phyloP scores from a whole-genome alignment of 2,888 invertebrate species.

The Clanis bilineata region DNA sequence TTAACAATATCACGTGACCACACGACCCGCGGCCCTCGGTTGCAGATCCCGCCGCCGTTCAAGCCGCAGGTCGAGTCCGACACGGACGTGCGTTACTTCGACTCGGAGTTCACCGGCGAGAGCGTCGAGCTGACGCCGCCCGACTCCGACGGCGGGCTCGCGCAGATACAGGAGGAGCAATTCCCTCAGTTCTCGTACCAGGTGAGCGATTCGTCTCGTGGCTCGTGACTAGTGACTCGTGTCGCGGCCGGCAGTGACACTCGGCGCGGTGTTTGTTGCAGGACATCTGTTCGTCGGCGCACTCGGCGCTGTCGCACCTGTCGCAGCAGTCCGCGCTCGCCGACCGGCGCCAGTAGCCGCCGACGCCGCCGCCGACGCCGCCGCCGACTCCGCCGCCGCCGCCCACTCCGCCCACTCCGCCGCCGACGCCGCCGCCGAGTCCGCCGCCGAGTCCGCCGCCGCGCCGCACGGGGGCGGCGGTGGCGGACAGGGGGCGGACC shows the following conservation, averaged over 20 bases:
- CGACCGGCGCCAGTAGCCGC: slow-evolving; percentile 53
- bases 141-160: slow-evolving; percentile 83
- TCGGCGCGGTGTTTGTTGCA: no score
- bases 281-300: slow-evolving; percentile 73
- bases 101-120: slow-evolving; percentile 98
- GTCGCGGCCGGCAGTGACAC: no score
- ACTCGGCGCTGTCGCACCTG: slow-evolving; percentile 81
- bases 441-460: neutral
- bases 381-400: neutral
- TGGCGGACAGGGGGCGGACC: neutral
- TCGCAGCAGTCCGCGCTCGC: slow-evolving; percentile 62
- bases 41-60: slow-evolving; percentile 94
- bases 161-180: slow-evolving; percentile 87
- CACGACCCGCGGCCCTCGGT: no score
- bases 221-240: no score
- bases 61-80: slow-evolving; percentile 94
- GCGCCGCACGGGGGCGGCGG: neutral
- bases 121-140: slow-evolving; percentile 98
- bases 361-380: slow-evolving; percentile 12
- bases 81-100: slow-evolving; percentile 98
- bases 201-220: slow-evolving; percentile 28
- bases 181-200: slow-evolving; percentile 94
- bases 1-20: no score
- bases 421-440: neutral
- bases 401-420: neutral